Evolutionary conservation across 2,888 invertebrate genomes (phyloP).

Genomic region (Apamea crenata): DNA sequence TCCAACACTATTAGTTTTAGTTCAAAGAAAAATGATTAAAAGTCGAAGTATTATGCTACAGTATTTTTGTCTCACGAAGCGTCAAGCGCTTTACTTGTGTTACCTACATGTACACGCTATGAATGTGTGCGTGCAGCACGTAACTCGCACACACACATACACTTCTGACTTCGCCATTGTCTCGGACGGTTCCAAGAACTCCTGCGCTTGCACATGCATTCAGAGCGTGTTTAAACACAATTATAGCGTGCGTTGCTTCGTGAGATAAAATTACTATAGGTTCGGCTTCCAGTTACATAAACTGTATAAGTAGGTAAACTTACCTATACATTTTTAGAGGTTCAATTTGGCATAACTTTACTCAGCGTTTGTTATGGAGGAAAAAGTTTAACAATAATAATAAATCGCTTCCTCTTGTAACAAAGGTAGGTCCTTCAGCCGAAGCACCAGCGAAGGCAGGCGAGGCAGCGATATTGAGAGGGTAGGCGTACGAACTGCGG

Average conservation of each 20-base stretch:
- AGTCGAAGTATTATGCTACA: background rate
- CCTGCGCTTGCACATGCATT: too few species aligned
- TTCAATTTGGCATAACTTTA: background rate
- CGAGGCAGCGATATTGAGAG: constrained; percentile 79
- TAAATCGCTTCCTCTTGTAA: constrained; percentile 43
- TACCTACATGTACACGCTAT: background rate
- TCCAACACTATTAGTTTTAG: too few species aligned
- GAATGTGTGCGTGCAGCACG: background rate
- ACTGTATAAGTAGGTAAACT: too few species aligned
- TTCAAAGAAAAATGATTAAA: too few species aligned
- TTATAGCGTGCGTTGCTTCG: too few species aligned
- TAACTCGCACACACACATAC: too few species aligned
- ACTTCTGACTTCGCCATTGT: too few species aligned
- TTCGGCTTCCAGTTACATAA: background rate
- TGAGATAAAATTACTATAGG: too few species aligned
- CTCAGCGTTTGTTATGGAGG: too few species aligned
- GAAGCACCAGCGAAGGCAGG: constrained; percentile 72
- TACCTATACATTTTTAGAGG: background rate
- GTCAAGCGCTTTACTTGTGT: background rate
- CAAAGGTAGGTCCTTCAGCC: constrained; percentile 44
- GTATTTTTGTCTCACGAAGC: background rate
- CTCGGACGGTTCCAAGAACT: too few species aligned
- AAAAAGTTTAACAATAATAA: background rate
- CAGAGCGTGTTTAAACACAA: too few species aligned
- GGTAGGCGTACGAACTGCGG: constrained; percentile 75